Percentiles rank a stretch among this genome's conserved stretches.
Evolutionary conservation across 2,888 invertebrate species (phyloP).

Genomic region (Subacronicta megacephala): DNA sequence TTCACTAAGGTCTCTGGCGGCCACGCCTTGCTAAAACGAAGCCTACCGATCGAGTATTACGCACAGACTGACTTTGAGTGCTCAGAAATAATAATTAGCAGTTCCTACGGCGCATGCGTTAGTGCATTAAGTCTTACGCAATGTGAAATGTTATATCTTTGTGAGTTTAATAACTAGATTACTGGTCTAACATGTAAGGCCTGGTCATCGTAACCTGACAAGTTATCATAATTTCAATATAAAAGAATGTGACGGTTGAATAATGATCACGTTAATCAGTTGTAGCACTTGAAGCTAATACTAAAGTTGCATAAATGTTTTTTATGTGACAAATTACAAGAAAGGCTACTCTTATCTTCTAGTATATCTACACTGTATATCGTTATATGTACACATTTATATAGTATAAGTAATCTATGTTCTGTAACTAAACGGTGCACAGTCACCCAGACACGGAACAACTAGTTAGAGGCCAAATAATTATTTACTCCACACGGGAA

Average conservation of each 20-base stretch:
- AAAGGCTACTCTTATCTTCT: too few species aligned
- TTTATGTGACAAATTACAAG: too few species aligned
- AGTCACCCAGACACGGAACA: too few species aligned
- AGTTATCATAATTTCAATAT: constrained; percentile 18
- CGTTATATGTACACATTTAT: too few species aligned
- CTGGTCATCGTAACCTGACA: constrained; percentile 32
- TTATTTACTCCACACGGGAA: too few species aligned
- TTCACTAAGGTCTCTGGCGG: constrained; percentile 79
- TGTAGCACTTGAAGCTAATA: not conserved
- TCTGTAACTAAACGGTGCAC: too few species aligned
- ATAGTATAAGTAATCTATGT: too few species aligned
- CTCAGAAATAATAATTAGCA: constrained; percentile 63
- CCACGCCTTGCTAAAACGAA: constrained; percentile 82
- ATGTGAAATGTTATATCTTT: constrained; percentile 48
- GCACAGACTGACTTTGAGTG: constrained; percentile 66
- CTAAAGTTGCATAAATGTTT: not conserved
- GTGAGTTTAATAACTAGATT: constrained; percentile 35
- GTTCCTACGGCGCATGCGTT: constrained; percentile 52
- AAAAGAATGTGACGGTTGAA: constrained; percentile 27
- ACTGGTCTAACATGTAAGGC: constrained; percentile 26
- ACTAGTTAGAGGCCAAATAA: too few species aligned
- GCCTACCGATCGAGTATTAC: constrained; percentile 68
- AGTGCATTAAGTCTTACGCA: constrained; percentile 56
- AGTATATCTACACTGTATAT: too few species aligned
- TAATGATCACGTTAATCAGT: not conserved